phyloP scores from a whole-genome alignment of 2,113 vertebrate species.

The Tylochromis polylepis region DNA sequence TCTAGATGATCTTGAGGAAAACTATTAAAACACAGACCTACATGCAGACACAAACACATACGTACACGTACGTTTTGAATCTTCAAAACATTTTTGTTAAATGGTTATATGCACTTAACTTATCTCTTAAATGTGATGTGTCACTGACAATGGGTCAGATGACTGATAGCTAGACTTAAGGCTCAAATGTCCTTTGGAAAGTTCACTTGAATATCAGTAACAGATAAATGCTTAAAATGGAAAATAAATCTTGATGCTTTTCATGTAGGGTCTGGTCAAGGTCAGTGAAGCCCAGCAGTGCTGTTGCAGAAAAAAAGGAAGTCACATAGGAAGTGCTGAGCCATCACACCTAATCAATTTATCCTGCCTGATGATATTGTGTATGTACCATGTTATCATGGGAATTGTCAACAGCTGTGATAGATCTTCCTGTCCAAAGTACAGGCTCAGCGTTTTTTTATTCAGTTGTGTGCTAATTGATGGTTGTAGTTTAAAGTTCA shows the following conservation, averaged over 20 bases:
- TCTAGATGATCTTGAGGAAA: not conserved
- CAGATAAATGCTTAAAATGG: not conserved
- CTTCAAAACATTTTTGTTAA: not conserved
- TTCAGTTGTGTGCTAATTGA: not conserved
- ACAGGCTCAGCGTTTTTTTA: not conserved
- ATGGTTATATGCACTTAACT: not conserved
- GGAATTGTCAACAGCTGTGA: slow-evolving; percentile 1
- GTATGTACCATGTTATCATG: not conserved
- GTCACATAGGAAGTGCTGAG: not conserved
- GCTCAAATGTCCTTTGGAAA: not conserved
- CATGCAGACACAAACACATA: not conserved
- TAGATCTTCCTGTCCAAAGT: not conserved
- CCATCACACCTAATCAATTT: not conserved
- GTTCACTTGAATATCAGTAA: not conserved
- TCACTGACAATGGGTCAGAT: not conserved
- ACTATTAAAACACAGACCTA: not conserved
- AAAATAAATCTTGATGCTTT: not conserved
- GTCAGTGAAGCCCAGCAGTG: not conserved
- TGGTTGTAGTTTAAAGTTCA: not conserved
- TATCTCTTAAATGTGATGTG: not conserved
- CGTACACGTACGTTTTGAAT: not conserved
- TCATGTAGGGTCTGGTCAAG: not conserved
- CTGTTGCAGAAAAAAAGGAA: not conserved
- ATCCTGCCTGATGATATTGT: not conserved
- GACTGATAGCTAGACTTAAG: not conserved